Conservation (phyloP, 2,797 vertebrate genomes). For the Percopsis omiscomaycus region DNA sequence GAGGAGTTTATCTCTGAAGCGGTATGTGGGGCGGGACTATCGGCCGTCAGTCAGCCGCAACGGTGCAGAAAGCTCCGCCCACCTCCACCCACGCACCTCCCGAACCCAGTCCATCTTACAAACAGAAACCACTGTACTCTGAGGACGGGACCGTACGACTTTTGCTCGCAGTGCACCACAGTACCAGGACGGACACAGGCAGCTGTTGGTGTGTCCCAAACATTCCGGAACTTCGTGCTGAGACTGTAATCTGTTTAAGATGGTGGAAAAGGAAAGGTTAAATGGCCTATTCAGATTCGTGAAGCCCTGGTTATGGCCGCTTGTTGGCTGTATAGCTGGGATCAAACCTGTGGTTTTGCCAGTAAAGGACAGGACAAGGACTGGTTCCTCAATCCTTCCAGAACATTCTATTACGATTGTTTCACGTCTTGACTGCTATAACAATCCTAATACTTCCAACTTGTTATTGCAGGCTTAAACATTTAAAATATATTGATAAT, state of each 20-base stretch:
- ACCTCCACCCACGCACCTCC: constrained; percentile 71
- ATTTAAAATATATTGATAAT: too few relatives aligned
- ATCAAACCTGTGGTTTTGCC: too few relatives aligned
- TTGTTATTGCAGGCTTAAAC: too few relatives aligned
- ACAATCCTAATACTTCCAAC: too few relatives aligned
- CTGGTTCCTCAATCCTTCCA: too few relatives aligned
- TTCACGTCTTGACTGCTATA: too few relatives aligned
- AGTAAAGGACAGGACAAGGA: too few relatives aligned
- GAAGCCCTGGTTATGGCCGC: neutral
- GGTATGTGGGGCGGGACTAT: constrained; percentile 74
- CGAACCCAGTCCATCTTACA: constrained; percentile 88
- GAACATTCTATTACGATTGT: too few relatives aligned
- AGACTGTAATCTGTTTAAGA: neutral
- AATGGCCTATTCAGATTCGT: too few relatives aligned
- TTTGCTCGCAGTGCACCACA: neutral
- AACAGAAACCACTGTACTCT: constrained; percentile 88
- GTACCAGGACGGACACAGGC: constrained; percentile 6
- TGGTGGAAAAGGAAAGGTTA: neutral
- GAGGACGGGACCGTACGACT: constrained; percentile 41
- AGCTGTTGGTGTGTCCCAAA: neutral
- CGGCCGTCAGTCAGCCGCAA: constrained; percentile 76
- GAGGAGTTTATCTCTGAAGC: constrained; percentile 78
- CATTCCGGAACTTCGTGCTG: neutral
- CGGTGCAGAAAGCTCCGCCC: constrained; percentile 74
- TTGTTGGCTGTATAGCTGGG: too few relatives aligned